Conservation (phyloP, 2,888 invertebrate genomes). For the Agriopis aurantiaria region DNA sequence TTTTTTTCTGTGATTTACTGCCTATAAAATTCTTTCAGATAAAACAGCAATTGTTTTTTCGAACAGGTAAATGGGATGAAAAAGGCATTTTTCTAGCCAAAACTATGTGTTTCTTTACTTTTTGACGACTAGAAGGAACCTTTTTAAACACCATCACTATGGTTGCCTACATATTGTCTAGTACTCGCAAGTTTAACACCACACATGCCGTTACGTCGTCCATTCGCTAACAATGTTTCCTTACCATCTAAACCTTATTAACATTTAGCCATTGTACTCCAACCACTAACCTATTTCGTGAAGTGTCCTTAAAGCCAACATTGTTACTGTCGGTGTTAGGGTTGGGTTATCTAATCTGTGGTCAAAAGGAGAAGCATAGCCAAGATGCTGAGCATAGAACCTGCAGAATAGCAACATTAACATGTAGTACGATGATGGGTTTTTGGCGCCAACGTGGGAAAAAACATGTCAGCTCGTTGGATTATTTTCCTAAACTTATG, state of each 20-base stretch:
- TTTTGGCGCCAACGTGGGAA: too few relatives aligned
- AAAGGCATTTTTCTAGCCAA: neutral
- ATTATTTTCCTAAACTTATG: too few relatives aligned
- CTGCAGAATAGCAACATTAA: neutral
- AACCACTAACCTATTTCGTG: conserved; percentile 38
- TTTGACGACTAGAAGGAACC: neutral
- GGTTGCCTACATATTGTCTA: neutral
- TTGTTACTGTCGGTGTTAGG: conserved; percentile 14
- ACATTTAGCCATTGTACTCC: conserved; percentile 34
- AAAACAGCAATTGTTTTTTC: too few relatives aligned
- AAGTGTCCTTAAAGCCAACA: conserved; percentile 32
- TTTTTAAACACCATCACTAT: neutral
- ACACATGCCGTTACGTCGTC: conserved; percentile 29
- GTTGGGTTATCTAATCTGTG: conserved; percentile 22
- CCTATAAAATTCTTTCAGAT: too few relatives aligned
- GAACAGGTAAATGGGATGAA: too few relatives aligned
- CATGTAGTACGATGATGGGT: neutral
- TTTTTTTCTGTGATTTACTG: too few relatives aligned
- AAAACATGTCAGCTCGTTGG: too few relatives aligned
- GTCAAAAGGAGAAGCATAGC: conserved; percentile 1
- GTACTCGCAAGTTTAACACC: conserved; percentile 9
- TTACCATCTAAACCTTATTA: conserved; percentile 42
- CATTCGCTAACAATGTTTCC: conserved; percentile 38
- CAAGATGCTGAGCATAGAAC: neutral
- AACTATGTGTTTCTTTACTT: neutral